These are phyloP conservation scores for Amblyopsis rosae DNA, from an alignment of 2,113 vertebrate genomes.

Conservation along the genomic window DNA sequence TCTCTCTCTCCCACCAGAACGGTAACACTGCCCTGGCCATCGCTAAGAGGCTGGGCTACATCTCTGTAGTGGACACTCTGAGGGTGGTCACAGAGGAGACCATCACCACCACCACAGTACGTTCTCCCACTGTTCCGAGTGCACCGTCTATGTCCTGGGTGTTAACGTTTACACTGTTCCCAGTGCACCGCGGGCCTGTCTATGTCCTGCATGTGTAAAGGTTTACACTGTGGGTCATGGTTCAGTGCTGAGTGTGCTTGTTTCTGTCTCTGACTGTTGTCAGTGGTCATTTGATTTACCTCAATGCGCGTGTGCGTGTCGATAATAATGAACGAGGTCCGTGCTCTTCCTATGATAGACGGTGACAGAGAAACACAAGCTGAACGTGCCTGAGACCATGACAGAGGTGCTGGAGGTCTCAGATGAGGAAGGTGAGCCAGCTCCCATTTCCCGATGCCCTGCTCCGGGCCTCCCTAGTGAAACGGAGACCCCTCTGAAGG, in stretches of 20 bases:
- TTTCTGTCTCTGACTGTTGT: too few species aligned
- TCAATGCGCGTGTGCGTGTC: too few species aligned
- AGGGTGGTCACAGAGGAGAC: constrained; percentile 96
- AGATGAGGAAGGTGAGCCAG: constrained; percentile 92
- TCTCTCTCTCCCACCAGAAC: constrained; percentile 78
- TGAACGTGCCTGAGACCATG: constrained; percentile 99
- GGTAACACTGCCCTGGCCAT: constrained; percentile 94
- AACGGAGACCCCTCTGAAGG: not conserved
- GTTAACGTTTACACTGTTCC: too few species aligned
- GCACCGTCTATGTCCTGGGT: too few species aligned
- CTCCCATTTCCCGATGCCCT: not conserved
- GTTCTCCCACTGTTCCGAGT: constrained; percentile 32
- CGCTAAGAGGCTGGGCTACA: constrained; percentile 94
- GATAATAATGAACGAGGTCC: not conserved
- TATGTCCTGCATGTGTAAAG: too few species aligned
- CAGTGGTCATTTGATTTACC: too few species aligned
- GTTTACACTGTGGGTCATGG: too few species aligned
- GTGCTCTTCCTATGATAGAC: constrained; percentile 75
- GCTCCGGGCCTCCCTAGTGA: too few species aligned
- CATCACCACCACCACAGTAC: constrained; percentile 93
- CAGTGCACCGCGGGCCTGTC: too few species aligned
- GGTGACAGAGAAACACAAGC: constrained; percentile 96
- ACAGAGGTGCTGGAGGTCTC: constrained; percentile 97
- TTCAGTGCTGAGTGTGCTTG: too few species aligned
- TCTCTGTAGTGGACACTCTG: constrained; percentile 97